Evolutionary conservation across 2,888 invertebrate species (phyloP), one percentile per base, ranked within the genome.

Genomic region (Ptychoptera albimana): DNA sequence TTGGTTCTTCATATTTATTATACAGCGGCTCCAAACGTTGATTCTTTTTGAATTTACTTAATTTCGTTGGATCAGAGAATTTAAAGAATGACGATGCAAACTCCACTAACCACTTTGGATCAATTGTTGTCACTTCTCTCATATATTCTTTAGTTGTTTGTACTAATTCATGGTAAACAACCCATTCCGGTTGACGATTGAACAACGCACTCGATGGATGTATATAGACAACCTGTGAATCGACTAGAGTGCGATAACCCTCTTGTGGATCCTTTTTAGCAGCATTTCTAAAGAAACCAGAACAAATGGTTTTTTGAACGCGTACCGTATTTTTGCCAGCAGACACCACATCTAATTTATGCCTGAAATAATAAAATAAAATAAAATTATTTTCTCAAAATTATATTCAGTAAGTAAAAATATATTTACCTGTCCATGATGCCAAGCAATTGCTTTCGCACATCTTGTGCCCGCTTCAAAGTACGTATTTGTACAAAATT

Each of bases 211-310:
- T 92, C 1, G 94, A 94, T 0, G 98, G 98, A 71, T 98, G 98
- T 57, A 99, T 97, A 64, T 98, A 98, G 11, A 98, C 97, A 10
- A 93, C 89, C 67, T 94, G 97, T 50, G 91, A 88, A 65, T 98
- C 98, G 0, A 96, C 96, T 8, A 98, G 70, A 0, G 98, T 98
- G 44, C 97, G 73, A 67, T 99, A 99, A 1, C 87, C 87, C 67
- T 98, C 97, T 61, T 97, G 97, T 0, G 97, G 97, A 71, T 99
- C 97, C 60, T 97, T 96, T 67, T 99, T 98, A 0, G 96, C 94
- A 1, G 97, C 96, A 67, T 98, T 97, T 45, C 97, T 73, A 70
- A 99, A 99, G 72, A 96, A 98, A 2, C 97, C 98, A 0, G 93
- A 89, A 62, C 97, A 96, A 43, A 99, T 88, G 0, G 96, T 92